Evolutionary conservation across 2,888 invertebrate species (phyloP).

Genomic region (Orchesellides sinensis): DNA sequence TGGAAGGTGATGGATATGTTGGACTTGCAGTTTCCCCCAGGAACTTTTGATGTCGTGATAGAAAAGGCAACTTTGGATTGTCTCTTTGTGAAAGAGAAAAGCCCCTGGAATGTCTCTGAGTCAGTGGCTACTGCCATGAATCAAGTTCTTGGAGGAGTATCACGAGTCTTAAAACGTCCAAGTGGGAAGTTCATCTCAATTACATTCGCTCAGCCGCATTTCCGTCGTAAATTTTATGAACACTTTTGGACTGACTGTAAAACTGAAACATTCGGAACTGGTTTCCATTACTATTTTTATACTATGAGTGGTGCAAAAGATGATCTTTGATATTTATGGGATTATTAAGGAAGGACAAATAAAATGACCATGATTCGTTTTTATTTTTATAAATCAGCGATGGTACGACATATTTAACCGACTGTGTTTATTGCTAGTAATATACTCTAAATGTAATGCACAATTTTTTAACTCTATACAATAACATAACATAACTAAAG

Average conservation of each 20-base stretch:
- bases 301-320: conserved; percentile 39
- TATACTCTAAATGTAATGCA: too few species aligned
- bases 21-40: conserved; percentile 75
- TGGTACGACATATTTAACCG: conserved; percentile 28
- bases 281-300: conserved; percentile 75
- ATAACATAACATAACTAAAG: too few species aligned
- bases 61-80: conserved; percentile 79
- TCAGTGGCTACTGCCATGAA: conserved; percentile 75
- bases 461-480: too few species aligned
- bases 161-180: conserved; percentile 45
- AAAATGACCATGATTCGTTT: too few species aligned
- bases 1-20: conserved; percentile 78
- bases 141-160: conserved; percentile 75
- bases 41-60: conserved; percentile 77
- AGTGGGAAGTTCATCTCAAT: conserved; percentile 77
- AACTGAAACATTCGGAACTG: conserved; percentile 75
- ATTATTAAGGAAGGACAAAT: background rate
- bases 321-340: background rate
- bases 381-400: conserved; percentile 38
- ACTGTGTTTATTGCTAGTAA: conserved; percentile 3
- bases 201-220: conserved; percentile 78
- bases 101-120: conserved; percentile 76
- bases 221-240: conserved; percentile 76
- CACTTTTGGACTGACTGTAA: conserved; percentile 74
- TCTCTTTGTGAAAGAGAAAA: conserved; percentile 77